Evolutionary conservation across 2,797 vertebrate genomes (phyloP).

Genomic region (Aphelocoma californica): DNA sequence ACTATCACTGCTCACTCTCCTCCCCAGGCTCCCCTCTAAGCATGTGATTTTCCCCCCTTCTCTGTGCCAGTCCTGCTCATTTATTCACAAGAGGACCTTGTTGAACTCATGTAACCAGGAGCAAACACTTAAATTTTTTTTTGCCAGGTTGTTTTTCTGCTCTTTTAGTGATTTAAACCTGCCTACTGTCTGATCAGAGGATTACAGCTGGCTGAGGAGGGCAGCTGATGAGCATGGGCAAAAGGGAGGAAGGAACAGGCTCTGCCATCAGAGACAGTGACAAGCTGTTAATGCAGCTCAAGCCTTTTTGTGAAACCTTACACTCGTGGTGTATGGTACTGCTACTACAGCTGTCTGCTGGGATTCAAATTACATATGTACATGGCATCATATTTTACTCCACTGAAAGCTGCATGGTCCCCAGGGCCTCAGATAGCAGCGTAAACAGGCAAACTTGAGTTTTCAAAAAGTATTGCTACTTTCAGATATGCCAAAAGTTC

Average conservation of each 20-base stretch:
- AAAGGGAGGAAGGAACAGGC: neutral
- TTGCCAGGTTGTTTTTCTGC: neutral
- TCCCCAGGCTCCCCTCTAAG: neutral
- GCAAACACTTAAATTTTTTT: neutral
- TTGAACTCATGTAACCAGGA: neutral
- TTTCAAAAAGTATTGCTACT: neutral
- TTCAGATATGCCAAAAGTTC: neutral
- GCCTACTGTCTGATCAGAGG: neutral
- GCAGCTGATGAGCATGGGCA: neutral
- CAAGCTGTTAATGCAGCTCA: slow-evolving; percentile 16
- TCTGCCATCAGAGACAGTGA: neutral
- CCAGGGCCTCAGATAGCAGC: neutral
- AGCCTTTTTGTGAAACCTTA: slow-evolving; percentile 15
- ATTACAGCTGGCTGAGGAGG: neutral
- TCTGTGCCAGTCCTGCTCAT: neutral
- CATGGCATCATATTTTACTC: neutral
- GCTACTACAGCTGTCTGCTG: neutral
- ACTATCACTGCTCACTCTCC: neutral
- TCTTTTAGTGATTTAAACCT: neutral
- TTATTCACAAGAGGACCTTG: neutral
- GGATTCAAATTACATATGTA: neutral
- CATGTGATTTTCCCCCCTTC: neutral
- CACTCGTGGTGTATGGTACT: neutral
- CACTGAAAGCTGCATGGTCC: neutral
- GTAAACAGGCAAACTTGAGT: neutral